Evolutionary conservation across 2,113 vertebrate genomes (phyloP), one percentile per base, ranked within the genome.

Genomic region (Circaetus gallicus): DNA sequence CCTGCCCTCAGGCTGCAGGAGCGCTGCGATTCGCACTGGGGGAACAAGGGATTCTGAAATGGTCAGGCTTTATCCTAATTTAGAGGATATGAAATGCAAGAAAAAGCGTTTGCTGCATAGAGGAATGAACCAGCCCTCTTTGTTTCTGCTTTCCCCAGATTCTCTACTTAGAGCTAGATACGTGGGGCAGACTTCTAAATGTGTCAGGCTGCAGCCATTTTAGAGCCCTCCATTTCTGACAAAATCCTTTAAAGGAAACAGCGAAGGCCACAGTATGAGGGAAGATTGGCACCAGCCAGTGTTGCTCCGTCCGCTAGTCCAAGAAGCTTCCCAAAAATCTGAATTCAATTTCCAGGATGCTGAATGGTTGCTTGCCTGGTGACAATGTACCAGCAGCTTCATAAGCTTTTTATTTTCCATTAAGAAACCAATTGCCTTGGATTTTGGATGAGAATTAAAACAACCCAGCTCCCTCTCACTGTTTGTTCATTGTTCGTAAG

Each of bases 311-410:
- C 89, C 89, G 24, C 62, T 34, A 87, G 6, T 81, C 86, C 89
- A 89, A 92, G 78, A 93, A 25, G 61, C 91, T 87, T 95, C 94
- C 91, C 93, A 96, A 95, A 95, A 97, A 93, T 93, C 93, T 97
- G 97, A 89, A 82, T 95, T 66, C 62, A 95, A 96, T 97, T 96
- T 95, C 93, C 94, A 97, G 84, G 86, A 58, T 45, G 73, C 61
- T 24, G 91, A 69, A 95, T 72, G 87, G 82, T 83, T 92, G 66
- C 72, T 94, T 6, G 67, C 62, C 78, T 90, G 50, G 86, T 70
- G 83, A 94, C 93, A 97, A 93, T 86, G 73, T 32, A 95, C 92
- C 94, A 89, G 94, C 89, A 95, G 94, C 86, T 73, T 66, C 89
- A 73, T 49, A 73, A 62, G 95, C 49, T 87, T 95, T 91, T 91